Evolutionary conservation across 2,888 invertebrate species (phyloP).

Genomic region (Caenorhabditis sp.): DNA sequence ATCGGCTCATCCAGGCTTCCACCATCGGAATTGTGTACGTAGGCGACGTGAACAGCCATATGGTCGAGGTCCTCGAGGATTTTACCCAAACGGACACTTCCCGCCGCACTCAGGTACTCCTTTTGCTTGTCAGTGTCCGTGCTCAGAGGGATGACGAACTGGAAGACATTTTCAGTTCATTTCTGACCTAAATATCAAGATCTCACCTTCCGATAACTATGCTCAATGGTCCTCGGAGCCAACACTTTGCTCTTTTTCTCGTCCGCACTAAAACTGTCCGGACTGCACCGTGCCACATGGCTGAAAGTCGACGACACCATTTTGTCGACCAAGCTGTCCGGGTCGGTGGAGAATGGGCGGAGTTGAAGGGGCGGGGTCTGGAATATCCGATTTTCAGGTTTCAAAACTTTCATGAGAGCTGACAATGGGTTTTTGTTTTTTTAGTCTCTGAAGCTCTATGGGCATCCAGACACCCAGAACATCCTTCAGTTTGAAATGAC

Average conservation of each 20-base stretch:
- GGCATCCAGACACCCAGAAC: no score
- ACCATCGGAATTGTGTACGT: constrained; percentile 86
- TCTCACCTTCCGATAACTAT: constrained; percentile 55
- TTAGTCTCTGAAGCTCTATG: no score
- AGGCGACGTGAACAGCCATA: constrained; percentile 87
- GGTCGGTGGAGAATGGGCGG: constrained; percentile 20
- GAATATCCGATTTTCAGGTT: background rate
- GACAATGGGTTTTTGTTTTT: no score
- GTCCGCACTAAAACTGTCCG: constrained; percentile 41
- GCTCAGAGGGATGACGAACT: constrained; percentile 70
- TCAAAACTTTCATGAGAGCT: background rate
- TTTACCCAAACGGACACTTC: constrained; percentile 87
- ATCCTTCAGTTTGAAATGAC: no score
- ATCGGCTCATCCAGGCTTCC: constrained; percentile 85
- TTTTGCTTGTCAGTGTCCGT: constrained; percentile 65
- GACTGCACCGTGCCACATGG: constrained; percentile 40
- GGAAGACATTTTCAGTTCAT: no score
- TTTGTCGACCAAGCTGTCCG: constrained; percentile 31
- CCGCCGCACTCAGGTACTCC: constrained; percentile 67
- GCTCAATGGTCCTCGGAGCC: constrained; percentile 46
- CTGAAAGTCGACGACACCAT: constrained; percentile 59
- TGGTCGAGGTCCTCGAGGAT: constrained; percentile 86
- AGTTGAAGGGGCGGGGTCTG: background rate
- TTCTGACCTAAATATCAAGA: no score
- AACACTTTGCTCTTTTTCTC: constrained; percentile 51